A percentile compares a stretch with the other conserved stretches of the same genome.
Conservation (phyloP, 2,113 vertebrate species). For the Cygnus atratus region DNA sequence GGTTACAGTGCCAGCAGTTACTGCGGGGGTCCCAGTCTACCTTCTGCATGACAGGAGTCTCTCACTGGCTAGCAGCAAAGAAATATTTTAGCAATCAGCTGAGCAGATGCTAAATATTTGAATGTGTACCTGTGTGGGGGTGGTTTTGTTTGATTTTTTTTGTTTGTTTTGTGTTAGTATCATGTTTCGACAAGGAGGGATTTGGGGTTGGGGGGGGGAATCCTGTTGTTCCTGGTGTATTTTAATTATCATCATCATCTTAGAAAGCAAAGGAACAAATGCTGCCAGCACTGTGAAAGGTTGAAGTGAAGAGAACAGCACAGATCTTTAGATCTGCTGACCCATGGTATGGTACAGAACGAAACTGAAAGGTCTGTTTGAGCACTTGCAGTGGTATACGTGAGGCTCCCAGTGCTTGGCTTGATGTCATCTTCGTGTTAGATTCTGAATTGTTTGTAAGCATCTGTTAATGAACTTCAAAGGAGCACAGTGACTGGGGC, state of each 20-base stretch:
- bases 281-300: background rate
- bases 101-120: background rate
- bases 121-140: background rate
- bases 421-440: background rate
- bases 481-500: background rate
- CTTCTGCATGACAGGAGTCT: background rate
- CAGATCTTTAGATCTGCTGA: background rate
- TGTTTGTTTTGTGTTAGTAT: background rate
- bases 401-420: background rate
- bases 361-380: background rate
- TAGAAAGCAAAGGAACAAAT: background rate
- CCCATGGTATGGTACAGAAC: background rate
- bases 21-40: background rate
- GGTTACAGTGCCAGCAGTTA: background rate
- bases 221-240: rapidly evolving
- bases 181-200: background rate
- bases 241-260: background rate
- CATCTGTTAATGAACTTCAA: background rate
- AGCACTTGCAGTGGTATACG: background rate
- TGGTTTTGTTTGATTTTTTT: background rate
- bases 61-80: background rate
- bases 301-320: background rate
- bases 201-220: background rate
- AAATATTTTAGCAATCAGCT: background rate
- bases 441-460: background rate